Base-by-base conservation (phyloP, 1,140 invertebrate species). In the Euura lappo region DNA sequence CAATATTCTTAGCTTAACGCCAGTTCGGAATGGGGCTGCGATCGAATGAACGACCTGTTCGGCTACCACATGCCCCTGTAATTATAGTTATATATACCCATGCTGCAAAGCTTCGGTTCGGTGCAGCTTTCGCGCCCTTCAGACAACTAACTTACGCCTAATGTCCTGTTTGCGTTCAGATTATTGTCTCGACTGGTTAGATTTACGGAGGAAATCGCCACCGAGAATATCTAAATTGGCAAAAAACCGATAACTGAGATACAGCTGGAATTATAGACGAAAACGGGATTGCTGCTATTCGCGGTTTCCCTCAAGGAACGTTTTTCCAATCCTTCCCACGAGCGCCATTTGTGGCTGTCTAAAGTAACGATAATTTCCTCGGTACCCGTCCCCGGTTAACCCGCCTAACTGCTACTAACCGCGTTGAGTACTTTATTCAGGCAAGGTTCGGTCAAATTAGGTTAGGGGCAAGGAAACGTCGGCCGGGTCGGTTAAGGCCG, bases 91-190 rank as follows among this genome's bases (percentile, higher is more conserved):
- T 60, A n/a, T n/a, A 60, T n/a, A 60, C 10, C 10, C 4, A 60
- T 60, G 51, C 51, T 28, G 28, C 64, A 71, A 46, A 44, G 70
- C 76, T 74, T 70, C 28, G 28, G 28, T 28, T 28, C 28, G 28
- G 28, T 67, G 74, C 65, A 44, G 70, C 76, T 74, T 70, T 73
- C 70, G 71, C 70, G 70, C 72, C 28, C 78, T 76, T 76, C 76
- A 78, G 76, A 76, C 80, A 80, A 82, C 82, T 82, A 83, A 84
- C 77, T 84, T 80, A 60, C 78, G 76, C 76, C 72, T 83, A 84
- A 82, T 79, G 79, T 79, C 74, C 78, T 79, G 81, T 78, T 82
- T 82, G 81, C 77, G 79, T 77, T 71, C 77, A 6, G 77, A 81
- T 84, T 84, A 83, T 84, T 76, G 81, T 79, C 79, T 75, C 28